These are phyloP conservation scores for Pavo muticus DNA, from an alignment of 2,113 vertebrate genomes.

Conservation along the genomic window DNA sequence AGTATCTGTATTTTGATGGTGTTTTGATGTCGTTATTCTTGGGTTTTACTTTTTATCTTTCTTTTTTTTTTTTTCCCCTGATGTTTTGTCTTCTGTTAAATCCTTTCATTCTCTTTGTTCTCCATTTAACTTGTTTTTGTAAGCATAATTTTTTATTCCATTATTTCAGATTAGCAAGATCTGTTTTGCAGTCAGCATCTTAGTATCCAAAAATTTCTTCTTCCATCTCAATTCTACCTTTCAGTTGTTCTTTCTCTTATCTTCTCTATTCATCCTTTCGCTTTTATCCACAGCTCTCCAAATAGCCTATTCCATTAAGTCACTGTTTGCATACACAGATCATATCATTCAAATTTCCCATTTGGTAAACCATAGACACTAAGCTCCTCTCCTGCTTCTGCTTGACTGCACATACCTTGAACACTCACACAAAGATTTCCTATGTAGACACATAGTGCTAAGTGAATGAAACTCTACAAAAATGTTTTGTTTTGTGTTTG, in stretches of 20 bases:
- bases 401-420: not conserved
- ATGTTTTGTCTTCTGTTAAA: not conserved
- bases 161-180: not conserved
- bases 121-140: not conserved
- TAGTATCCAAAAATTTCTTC: not conserved
- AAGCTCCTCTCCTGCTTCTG: not conserved
- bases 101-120: not conserved
- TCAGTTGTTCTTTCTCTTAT: not conserved
- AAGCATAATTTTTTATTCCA: not conserved
- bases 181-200: not conserved
- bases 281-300: not conserved
- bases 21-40: not conserved
- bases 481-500: not conserved
- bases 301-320: not conserved
- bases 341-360: not conserved
- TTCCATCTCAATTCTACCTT: not conserved
- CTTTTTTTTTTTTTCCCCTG: not conserved
- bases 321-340: not conserved
- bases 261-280: not conserved
- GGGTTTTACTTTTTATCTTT: not conserved
- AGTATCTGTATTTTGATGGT: not conserved
- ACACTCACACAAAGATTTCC: not conserved
- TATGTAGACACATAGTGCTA: not conserved
- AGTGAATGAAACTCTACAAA: not conserved
- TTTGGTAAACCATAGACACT: not conserved